Base-by-base conservation (phyloP, 2,797 vertebrate species). In the Echeneis naucrates region DNA sequence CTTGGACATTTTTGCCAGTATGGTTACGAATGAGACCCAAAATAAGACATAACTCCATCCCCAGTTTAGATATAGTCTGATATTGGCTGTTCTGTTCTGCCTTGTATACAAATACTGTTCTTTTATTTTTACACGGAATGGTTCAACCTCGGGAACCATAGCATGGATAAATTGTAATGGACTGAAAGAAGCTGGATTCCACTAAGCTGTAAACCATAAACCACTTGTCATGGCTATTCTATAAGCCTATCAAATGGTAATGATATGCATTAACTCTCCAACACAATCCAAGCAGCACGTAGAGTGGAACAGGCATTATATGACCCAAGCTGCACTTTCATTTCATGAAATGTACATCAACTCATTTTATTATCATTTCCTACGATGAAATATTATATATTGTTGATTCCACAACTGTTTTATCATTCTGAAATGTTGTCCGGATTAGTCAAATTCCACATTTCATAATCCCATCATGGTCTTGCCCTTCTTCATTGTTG, bases 381-480 rank as follows among this genome's bases (percentile, higher is more conserved):
- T 56, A 21, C 68, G 64, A 52, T 56, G 44, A 16, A 48, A 57
- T 52, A 72, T 53, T 73, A 72, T 45, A 68, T 50, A 66, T 60
- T 47, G 53, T 19, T 53, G 50, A 62, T 79, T 66, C 38, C 11
- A 57, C 19, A 13, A 64, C 40, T 68, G 64, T 71, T 78, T 72
- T 68, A 75, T 83, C 44, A 52, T 80, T 73, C 45, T 30, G 64
- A 70, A 79, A 88, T 83, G 74, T 62, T 76, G 44, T 44, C 60
- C 72, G 79, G 81, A 89, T 92, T 90, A 87, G 67, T 65, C 33
- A 75, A 72, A 84, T 76, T 83, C 75, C 60, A 61, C 62, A 65
- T 88, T 86, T 86, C 53, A 73, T 87, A 87, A 92, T 90, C 84
- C 79, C 72, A 83, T 91, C 83, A 88, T 59, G 61, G 32, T 65